Conservation (phyloP, 2,113 vertebrate genomes). For the Oreotrochilus melanogaster region DNA sequence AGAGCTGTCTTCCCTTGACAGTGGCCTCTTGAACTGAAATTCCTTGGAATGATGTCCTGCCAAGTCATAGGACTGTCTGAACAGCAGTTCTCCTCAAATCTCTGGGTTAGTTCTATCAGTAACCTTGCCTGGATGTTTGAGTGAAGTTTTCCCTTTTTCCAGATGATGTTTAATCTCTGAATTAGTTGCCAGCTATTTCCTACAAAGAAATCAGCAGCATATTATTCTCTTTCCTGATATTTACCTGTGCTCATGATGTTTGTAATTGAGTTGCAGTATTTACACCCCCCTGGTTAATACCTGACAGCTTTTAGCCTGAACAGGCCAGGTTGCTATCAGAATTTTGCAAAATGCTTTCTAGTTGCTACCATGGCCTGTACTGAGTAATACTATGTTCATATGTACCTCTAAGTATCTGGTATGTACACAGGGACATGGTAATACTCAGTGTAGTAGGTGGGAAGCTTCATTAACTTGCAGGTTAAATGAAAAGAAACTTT, state of each 20-base stretch:
- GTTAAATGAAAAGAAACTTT: background rate
- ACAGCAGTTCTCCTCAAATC: background rate
- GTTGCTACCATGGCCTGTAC: background rate
- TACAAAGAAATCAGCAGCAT: accelerated
- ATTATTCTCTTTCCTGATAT: background rate
- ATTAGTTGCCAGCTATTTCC: background rate
- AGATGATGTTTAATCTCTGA: background rate
- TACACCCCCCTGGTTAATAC: background rate
- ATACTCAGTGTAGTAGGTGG: background rate
- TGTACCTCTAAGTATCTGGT: background rate
- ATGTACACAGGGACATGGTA: background rate
- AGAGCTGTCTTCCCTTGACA: conserved; percentile 28
- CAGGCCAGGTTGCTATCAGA: background rate
- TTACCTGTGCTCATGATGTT: background rate
- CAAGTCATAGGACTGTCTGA: conserved; percentile 60
- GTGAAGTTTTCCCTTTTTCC: conserved; percentile 6
- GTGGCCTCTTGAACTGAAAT: conserved; percentile 40
- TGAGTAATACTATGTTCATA: background rate
- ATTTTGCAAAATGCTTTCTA: background rate
- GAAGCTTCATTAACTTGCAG: too few relatives aligned
- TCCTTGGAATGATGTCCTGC: conserved; percentile 47
- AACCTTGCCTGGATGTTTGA: background rate
- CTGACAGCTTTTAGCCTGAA: background rate
- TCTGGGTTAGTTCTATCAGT: background rate
- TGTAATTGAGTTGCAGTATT: background rate